phyloP scores from a whole-genome alignment of 2,888 invertebrate species.

The Scaptomyza caliginosa region DNA sequence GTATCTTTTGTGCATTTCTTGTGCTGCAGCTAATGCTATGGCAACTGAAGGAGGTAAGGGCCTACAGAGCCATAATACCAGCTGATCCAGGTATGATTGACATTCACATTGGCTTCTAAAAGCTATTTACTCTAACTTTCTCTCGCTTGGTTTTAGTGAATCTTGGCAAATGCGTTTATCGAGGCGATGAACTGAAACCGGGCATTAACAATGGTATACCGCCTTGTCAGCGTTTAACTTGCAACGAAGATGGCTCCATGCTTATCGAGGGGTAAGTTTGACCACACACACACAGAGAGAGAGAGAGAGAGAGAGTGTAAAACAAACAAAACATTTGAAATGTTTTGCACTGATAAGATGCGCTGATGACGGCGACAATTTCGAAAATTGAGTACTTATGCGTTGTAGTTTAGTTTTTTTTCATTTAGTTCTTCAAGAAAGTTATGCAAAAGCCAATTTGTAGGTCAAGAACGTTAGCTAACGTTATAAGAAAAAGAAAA shows the following conservation, averaged over 20 bases:
- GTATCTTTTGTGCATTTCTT: conserved; percentile 9
- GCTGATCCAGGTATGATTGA: conserved; percentile 68
- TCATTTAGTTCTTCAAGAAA: no score
- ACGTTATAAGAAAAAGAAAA: no score
- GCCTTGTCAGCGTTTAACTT: conserved; percentile 81
- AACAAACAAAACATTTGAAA: neutral
- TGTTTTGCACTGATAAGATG: neutral
- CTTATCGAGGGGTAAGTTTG: conserved; percentile 81
- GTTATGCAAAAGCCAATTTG: conserved; percentile 39
- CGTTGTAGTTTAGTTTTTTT: neutral
- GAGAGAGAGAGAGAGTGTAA: no score
- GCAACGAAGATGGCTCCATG: conserved; percentile 79
- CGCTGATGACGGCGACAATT: conserved; percentile 2
- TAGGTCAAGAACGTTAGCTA: conserved; percentile 48
- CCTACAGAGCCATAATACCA: conserved; percentile 70
- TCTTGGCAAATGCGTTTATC: conserved; percentile 81
- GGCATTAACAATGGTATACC: conserved; percentile 78
- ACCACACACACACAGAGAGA: conserved; percentile 24
- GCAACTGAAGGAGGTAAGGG: conserved; percentile 35
- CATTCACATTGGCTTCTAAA: neutral
- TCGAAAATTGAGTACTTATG: conserved; percentile 5
- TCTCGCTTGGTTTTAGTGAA: conserved; percentile 17
- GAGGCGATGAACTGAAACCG: conserved; percentile 71
- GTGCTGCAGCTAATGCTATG: conserved; percentile 40
- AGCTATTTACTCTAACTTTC: neutral